Percentiles rank a stretch among this genome's conserved stretches.
phyloP scores from a whole-genome alignment of 1,140 invertebrate species.

The Drosophila elegans region DNA sequence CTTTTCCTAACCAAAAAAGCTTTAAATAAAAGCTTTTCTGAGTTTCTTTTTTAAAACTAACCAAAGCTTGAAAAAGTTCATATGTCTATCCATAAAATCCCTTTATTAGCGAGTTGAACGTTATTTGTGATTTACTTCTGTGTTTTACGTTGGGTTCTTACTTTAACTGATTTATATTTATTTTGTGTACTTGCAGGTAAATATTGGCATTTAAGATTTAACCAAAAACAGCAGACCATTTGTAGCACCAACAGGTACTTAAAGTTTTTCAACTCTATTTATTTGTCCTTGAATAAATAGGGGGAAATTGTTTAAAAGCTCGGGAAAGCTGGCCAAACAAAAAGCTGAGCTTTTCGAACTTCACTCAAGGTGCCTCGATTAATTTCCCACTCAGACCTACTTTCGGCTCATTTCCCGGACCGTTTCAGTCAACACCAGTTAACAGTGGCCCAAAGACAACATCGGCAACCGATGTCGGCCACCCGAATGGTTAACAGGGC shows the following conservation, averaged over 20 bases:
- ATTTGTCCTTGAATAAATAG: slow-evolving; percentile 15
- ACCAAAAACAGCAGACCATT: slow-evolving; percentile 13
- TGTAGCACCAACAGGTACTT: slow-evolving; percentile 13
- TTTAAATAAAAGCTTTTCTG: background rate
- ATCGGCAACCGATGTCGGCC: slow-evolving; percentile 37
- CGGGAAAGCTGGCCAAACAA: slow-evolving; percentile 1
- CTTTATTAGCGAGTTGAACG: slow-evolving; percentile 25
- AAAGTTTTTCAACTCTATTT: background rate
- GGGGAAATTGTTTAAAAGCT: slow-evolving; percentile 27
- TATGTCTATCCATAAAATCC: slow-evolving; percentile 38
- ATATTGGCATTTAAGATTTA: slow-evolving; percentile 48
- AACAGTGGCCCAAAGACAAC: slow-evolving; percentile 61
- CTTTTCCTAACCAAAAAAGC: slow-evolving; percentile 37
- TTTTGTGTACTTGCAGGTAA: slow-evolving; percentile 72
- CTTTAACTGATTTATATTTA: slow-evolving; percentile 28
- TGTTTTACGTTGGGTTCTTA: slow-evolving; percentile 14
- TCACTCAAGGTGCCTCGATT: slow-evolving; percentile 32
- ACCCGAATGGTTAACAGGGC: slow-evolving; percentile 42
- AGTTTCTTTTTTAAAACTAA: slow-evolving; percentile 23
- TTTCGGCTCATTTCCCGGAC: slow-evolving; percentile 43
- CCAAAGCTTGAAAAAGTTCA: slow-evolving; percentile 32
- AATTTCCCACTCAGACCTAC: slow-evolving; percentile 63
- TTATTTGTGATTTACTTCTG: slow-evolving; percentile 43
- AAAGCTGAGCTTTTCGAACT: slow-evolving; percentile 28
- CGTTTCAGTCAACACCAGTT: slow-evolving; percentile 50